Conservation (phyloP, 2,797 vertebrate genomes). For the Oreochromis mossambicus region DNA sequence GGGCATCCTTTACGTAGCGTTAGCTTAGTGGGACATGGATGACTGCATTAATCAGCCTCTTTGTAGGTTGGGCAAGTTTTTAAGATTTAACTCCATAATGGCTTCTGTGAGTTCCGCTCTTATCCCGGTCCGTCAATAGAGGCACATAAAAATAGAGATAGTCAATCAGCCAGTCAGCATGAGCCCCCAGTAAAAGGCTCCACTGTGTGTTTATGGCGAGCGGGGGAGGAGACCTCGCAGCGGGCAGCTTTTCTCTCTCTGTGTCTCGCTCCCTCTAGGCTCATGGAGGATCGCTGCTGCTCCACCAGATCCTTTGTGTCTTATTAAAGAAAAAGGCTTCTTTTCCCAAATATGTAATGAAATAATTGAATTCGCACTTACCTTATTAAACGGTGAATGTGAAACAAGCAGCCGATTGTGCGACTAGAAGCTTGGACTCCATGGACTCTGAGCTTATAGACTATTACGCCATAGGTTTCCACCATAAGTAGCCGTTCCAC, state of each 20-base stretch:
- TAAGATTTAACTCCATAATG: neutral
- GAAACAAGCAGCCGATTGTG: neutral
- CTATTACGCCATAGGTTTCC: neutral
- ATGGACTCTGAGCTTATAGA: neutral
- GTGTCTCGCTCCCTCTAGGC: neutral
- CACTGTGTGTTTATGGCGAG: slow-evolving; percentile 19
- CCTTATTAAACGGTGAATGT: neutral
- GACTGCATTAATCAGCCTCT: neutral
- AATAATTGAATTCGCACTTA: neutral
- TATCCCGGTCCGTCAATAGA: neutral
- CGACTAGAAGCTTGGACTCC: neutral
- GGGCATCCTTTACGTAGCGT: neutral
- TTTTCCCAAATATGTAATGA: neutral
- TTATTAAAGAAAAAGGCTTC: neutral
- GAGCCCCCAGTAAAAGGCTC: slow-evolving; percentile 45
- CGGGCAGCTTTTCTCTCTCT: neutral
- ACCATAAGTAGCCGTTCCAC: neutral
- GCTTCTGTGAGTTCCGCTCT: neutral
- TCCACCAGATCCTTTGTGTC: slow-evolving; percentile 27
- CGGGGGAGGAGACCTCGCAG: slow-evolving; percentile 36
- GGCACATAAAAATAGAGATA: slow-evolving; percentile 25
- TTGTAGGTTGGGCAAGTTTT: neutral
- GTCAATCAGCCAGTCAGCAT: slow-evolving; percentile 45
- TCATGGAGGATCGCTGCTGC: neutral
- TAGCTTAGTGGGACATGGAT: neutral